Evolutionary conservation across 1,140 invertebrate species (phyloP), one percentile per base, ranked within the genome.

Genomic region (Samia ricini): DNA sequence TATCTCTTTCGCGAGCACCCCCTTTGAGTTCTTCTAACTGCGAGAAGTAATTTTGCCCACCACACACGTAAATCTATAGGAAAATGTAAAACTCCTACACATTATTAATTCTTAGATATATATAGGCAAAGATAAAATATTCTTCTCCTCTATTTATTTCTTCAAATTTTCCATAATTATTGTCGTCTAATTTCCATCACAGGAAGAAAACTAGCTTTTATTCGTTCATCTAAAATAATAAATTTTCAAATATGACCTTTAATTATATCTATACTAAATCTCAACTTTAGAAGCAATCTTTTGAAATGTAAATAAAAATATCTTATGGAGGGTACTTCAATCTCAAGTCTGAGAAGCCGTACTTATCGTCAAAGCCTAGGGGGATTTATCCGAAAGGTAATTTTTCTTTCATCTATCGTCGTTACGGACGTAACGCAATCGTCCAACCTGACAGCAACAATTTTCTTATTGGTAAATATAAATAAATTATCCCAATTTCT

Each of bases 1-100:
- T 74, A 66, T 54, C 33, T 42, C 29, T 57, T 75, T 67, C 62
- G 64, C 64, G 52, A 58, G 57, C 61, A 67, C 33, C 33, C 12
- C 26, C 8, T 26, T 26, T 26, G 26, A 42, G 10, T 15, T 15
- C 15, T 15, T 42, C 4, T 4, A 42, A 42, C 4, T 42, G 15
- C 12, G 33, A 42, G 1, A 4, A 42, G 10, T 42, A 10, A 5
- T 42, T 42, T 42, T 15, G 12, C 7, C 12, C 2, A 42, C 33
- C 33, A 42, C 33, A 10, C n/a, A 7, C 33, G 33, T 42, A 15
- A 42, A 42, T 15, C 1, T 42, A 29, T 15, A 15, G 33, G n/a
- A 42, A 42, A 42, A 29, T 42, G 12, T 12, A 42, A 42, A 42
- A 42, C 33, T 3, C 33, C 7, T 12, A 42, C 15, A 42, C n/a